A percentile compares a stretch with the other conserved stretches of the same genome.
These are phyloP conservation scores for Notolepis coatsorum DNA, from an alignment of 2,797 vertebrate species.

Conservation along the genomic window DNA sequence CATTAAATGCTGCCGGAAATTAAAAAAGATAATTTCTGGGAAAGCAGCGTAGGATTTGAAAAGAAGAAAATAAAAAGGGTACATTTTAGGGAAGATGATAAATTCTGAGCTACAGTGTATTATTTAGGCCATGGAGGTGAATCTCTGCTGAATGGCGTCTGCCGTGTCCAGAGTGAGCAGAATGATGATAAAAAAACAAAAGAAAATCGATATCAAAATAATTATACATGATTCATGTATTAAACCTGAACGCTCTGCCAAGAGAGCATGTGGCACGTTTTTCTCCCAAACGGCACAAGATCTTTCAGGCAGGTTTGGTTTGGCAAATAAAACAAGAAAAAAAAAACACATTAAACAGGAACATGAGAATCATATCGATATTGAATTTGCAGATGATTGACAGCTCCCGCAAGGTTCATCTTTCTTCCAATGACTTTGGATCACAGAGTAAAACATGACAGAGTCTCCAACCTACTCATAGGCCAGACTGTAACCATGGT, in stretches of 20 bases:
- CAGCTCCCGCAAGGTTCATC: neutral
- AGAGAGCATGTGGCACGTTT: slow-evolving; percentile 12
- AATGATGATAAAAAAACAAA: neutral
- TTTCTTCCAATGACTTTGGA: neutral
- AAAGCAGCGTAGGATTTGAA: neutral
- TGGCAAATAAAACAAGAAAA: slow-evolving; percentile 23
- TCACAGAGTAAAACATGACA: neutral
- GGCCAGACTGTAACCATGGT: neutral
- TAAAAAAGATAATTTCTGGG: neutral
- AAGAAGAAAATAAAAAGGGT: neutral
- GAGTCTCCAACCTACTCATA: neutral
- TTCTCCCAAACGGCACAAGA: slow-evolving; percentile 11
- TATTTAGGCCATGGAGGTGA: no score
- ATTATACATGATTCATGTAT: neutral
- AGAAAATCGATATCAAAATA: neutral
- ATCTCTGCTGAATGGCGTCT: no score
- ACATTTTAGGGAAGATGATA: neutral
- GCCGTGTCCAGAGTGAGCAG: neutral
- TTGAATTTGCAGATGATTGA: slow-evolving; percentile 3
- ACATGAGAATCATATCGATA: slow-evolving; percentile 5
- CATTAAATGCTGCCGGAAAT: slow-evolving; percentile 1
- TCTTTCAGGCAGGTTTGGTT: slow-evolving; percentile 40
- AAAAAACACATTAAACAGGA: neutral
- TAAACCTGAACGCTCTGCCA: slow-evolving; percentile 3
- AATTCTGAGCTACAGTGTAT: neutral